Evolutionary conservation across 2,797 vertebrate genomes (phyloP).

Genomic region (Chiropotes sagulatus): DNA sequence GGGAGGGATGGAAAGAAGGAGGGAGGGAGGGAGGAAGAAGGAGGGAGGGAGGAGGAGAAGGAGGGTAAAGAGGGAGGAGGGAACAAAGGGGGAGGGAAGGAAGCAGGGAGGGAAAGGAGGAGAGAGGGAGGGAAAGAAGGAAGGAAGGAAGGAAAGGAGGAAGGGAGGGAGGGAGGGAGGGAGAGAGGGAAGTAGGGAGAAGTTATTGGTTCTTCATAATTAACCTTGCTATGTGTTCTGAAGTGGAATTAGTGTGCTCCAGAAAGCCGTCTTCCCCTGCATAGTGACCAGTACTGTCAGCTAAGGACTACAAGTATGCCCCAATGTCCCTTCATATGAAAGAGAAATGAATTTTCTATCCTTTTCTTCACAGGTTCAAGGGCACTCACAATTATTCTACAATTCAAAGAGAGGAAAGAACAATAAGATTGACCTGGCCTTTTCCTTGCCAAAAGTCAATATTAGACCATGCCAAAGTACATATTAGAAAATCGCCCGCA

Average conservation of each 20-base stretch:
- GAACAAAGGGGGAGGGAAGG: accelerated
- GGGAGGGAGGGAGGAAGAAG: too few relatives aligned
- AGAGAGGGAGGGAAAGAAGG: accelerated
- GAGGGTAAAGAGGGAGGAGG: too few relatives aligned
- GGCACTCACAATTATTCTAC: not conserved
- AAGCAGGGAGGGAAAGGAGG: accelerated
- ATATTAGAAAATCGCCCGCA: not conserved
- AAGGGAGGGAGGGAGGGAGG: accelerated
- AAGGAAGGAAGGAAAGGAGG: accelerated
- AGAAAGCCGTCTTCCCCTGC: not conserved
- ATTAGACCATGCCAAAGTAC: not conserved
- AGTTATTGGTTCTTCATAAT: not conserved
- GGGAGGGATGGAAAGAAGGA: too few relatives aligned
- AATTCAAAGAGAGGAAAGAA: not conserved
- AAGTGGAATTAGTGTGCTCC: not conserved
- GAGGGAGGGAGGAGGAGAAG: too few relatives aligned
- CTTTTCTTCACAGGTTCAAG: not conserved
- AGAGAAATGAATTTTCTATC: not conserved
- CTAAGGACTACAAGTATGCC: not conserved
- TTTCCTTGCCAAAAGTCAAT: not conserved
- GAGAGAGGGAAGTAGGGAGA: not conserved
- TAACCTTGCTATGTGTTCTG: not conserved
- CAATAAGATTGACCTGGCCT: not conserved
- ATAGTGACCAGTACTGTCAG: not conserved
- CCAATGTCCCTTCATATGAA: not conserved